Conservation (phyloP, 2,888 invertebrate genomes). For the Ectemnius continuus region DNA sequence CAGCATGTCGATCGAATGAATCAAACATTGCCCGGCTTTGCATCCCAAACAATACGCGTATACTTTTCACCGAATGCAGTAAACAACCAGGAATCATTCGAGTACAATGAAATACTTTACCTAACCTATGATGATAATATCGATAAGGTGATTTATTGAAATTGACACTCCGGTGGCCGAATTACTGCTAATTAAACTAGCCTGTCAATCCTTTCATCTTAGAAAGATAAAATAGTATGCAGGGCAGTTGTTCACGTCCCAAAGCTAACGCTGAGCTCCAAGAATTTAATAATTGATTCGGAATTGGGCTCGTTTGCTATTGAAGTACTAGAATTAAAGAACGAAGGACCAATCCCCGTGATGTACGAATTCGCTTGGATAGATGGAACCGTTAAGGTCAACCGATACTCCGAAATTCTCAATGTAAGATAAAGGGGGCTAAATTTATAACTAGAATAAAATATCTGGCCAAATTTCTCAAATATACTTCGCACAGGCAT, state of each 20-base stretch:
- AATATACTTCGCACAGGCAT: no score
- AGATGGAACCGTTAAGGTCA: constrained; percentile 46
- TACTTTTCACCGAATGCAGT: constrained; percentile 61
- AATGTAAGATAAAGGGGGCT: constrained; percentile 4
- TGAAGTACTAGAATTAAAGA: constrained; percentile 78
- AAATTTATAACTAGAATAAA: no score
- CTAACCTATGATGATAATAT: constrained; percentile 77
- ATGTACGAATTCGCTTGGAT: constrained; percentile 77
- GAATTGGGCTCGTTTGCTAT: constrained; percentile 79
- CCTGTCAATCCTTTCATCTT: constrained; percentile 50
- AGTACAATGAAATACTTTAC: constrained; percentile 63
- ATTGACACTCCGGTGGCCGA: no score
- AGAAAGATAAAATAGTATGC: constrained; percentile 83
- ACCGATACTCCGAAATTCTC: constrained; percentile 7
- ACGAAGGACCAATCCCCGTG: constrained; percentile 80
- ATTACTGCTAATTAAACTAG: not conserved
- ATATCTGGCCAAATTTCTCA: no score
- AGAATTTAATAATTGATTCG: constrained; percentile 82
- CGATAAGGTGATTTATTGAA: constrained; percentile 67
- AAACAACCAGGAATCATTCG: constrained; percentile 60
- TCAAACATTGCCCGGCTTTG: constrained; percentile 55
- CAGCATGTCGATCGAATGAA: constrained; percentile 53
- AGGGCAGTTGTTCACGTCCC: constrained; percentile 85
- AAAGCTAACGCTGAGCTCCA: constrained; percentile 81
- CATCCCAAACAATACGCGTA: constrained; percentile 53